Evolutionary conservation across 2,797 vertebrate species (phyloP).

Genomic region (Euphonia xanthogaster): DNA sequence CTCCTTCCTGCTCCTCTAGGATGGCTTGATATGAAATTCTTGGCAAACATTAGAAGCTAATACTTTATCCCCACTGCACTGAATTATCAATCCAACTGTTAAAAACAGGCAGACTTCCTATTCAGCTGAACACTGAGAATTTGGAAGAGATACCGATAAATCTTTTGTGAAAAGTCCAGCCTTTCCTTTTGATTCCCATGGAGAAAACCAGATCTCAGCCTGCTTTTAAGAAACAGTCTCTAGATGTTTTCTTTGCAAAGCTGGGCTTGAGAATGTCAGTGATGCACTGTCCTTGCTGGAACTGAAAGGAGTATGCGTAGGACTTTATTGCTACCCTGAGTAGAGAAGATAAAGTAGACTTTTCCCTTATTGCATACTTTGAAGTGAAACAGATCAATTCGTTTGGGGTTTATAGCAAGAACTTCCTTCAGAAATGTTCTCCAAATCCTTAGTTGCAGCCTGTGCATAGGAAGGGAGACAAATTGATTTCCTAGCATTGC

Average conservation of each 20-base stretch:
- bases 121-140: not conserved
- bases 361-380: not conserved
- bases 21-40: not conserved
- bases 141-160: constrained; percentile 17
- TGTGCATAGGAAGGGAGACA: not conserved
- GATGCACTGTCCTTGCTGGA: not conserved
- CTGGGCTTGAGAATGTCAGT: not conserved
- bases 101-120: not conserved
- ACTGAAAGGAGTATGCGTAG: not conserved
- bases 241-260: not conserved
- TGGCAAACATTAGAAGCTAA: constrained; percentile 2
- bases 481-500: not conserved
- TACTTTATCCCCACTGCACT: not conserved
- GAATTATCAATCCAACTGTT: not conserved
- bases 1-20: not conserved
- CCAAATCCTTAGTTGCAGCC: constrained; percentile 3
- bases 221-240: not conserved
- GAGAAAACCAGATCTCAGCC: constrained; percentile 8
- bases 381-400: not conserved
- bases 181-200: not conserved
- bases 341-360: not conserved
- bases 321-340: not conserved
- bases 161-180: not conserved
- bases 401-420: not conserved
- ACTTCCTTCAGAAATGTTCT: not conserved